Evolutionary conservation across 1,140 invertebrate species (phyloP), one percentile per base, ranked within the genome.

Genomic region (Sitodiplosis mosellana): DNA sequence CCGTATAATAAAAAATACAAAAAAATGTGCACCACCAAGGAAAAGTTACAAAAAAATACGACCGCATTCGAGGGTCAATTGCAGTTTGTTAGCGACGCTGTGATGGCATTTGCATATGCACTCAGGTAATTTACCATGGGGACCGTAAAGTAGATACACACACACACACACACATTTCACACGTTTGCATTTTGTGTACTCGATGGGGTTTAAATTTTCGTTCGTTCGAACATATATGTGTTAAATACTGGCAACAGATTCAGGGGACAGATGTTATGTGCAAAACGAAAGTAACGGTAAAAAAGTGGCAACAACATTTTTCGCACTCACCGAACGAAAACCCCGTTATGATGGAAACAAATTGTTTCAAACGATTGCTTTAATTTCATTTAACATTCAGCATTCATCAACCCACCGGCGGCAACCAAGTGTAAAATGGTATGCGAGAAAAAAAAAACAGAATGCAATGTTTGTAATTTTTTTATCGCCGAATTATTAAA

Each of bases 31-130:
- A 81, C 81, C 0, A 78, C 77, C 0, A 66, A 71, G 20, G 84
- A 89, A 57, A 69, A 73, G 10, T 73, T 90, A 1, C 78, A 75
- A 0, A 70, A 69, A 19, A 69, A 83, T 41, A 81, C 85, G 55
- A 90, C 80, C 0, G 80, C 79, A 48, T 88, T 89, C 54, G 89
- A 93, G 63, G 78, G 81, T 54, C 89, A 93, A 58, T 67, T 93
- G 37, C 89, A 93, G 63, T 93, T 92, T 62, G 88, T 93, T 20
- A 87, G 83, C 21, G 88, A 93, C 63, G 87, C 89, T 19, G 87
- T 92, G 0, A 79, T 91, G 78, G 85, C 86, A 2, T 91, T 93
- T 60, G 87, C 83, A 20, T 80, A 87, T 56, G 87, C 88, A 44
- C 77, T 93, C 53, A 74, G 76, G 85, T 87, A 69, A 70, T 66